These are phyloP conservation scores for Pogona vitticeps DNA, from an alignment of 2,113 vertebrate species.

Conservation along the genomic window DNA sequence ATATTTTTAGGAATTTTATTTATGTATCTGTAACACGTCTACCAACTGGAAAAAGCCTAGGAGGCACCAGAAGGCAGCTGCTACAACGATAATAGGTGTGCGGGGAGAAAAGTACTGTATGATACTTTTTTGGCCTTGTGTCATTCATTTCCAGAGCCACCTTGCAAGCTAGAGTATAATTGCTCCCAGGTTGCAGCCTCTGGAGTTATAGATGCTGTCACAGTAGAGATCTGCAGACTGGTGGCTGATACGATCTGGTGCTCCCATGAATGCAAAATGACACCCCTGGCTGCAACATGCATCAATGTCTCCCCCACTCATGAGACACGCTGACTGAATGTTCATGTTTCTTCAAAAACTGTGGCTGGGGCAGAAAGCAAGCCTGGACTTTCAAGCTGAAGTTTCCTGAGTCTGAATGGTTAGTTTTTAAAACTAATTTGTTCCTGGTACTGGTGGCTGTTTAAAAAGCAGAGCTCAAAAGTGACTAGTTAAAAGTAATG, in stretches of 20 bases:
- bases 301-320: background rate
- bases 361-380: background rate
- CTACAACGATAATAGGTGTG: background rate
- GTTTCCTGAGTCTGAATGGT: too few relatives aligned
- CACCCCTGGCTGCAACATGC: background rate
- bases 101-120: background rate
- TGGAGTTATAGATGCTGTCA: background rate
- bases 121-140: background rate
- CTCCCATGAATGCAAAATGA: background rate
- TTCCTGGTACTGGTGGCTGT: too few relatives aligned
- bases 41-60: background rate
- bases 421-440: too few relatives aligned
- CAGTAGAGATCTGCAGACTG: background rate
- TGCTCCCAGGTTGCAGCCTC: background rate
- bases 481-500: too few relatives aligned
- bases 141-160: background rate
- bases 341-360: background rate
- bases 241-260: background rate
- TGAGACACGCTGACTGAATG: background rate
- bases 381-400: too few relatives aligned
- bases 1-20: background rate
- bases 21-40: background rate
- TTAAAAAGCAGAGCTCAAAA: too few relatives aligned
- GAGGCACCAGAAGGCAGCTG: background rate
- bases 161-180: background rate